Conservation (phyloP, 2,888 invertebrate genomes). For the Drosophila pseudotakahashii region DNA sequence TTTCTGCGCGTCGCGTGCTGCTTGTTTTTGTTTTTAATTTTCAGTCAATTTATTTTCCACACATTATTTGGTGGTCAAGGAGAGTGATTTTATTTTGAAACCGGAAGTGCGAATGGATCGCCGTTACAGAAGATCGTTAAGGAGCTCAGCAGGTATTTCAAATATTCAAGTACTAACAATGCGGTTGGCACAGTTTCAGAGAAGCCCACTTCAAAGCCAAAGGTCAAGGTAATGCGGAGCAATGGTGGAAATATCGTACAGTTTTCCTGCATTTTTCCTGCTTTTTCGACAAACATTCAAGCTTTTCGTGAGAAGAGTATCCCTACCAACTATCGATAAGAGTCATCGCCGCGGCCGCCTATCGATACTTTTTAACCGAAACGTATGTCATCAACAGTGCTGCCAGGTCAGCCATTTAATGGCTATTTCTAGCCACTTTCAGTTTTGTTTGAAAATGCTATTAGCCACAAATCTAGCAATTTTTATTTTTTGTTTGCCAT, state of each 20-base stretch:
- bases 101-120: conserved; percentile 55
- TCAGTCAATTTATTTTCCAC: conserved; percentile 24
- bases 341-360: not conserved
- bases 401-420: no score
- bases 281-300: not conserved
- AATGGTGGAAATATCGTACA: conserved; percentile 1
- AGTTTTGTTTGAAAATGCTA: no score
- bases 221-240: conserved; percentile 38
- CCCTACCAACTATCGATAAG: conserved; percentile 10
- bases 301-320: conserved; percentile 16
- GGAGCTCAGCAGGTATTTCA: conserved; percentile 59
- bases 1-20: conserved; percentile 46
- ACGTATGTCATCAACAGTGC: no score
- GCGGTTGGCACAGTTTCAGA: conserved; percentile 5
- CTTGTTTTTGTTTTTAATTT: conserved; percentile 40
- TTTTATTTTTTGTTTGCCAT: no score
- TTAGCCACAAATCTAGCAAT: no score
- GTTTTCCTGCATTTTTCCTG: not conserved
- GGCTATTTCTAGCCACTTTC: no score
- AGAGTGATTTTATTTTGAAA: conserved; percentile 2
- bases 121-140: conserved; percentile 35
- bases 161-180: not conserved
- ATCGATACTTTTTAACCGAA: conserved; percentile 10
- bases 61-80: conserved; percentile 2
- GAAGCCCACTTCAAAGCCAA: conserved; percentile 36